phyloP scores from a whole-genome alignment of 2,888 invertebrate genomes.

The Uloborus plumipes region DNA sequence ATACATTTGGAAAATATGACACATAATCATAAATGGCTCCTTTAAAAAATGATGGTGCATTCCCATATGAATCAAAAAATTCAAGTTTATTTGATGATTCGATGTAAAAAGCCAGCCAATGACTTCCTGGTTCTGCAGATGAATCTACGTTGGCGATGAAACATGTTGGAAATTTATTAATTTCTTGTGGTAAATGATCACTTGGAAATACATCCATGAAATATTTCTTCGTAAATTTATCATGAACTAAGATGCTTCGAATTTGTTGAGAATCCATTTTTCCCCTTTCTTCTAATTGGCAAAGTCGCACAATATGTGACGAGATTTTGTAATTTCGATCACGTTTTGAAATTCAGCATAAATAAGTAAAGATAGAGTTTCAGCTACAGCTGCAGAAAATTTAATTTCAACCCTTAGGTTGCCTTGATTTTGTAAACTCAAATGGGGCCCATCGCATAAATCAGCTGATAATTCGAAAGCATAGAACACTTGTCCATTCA shows the following conservation, averaged over 20 bases:
- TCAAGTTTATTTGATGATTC: neutral
- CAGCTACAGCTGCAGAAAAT: slow-evolving; percentile 1
- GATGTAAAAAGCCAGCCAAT: slow-evolving; percentile 7
- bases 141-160: neutral
- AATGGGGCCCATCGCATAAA: slow-evolving; percentile 7
- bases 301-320: slow-evolving; percentile 17
- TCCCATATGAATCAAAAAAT: neutral
- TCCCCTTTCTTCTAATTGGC: slow-evolving; percentile 27
- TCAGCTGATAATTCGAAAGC: slow-evolving; percentile 35
- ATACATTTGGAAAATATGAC: neutral
- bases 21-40: neutral
- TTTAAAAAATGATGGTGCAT: neutral
- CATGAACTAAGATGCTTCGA: neutral
- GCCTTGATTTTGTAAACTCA: slow-evolving; percentile 17
- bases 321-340: too few species aligned
- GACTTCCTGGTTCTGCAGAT: neutral
- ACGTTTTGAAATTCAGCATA: slow-evolving; percentile 36
- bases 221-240: neutral
- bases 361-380: slow-evolving; percentile 15
- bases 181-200: slow-evolving; percentile 12
- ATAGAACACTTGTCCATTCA: slow-evolving; percentile 10
- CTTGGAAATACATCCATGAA: slow-evolving; percentile 28
- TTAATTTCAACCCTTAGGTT: slow-evolving; percentile 28
- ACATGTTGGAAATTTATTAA: neutral
- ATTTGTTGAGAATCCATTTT: slow-evolving; percentile 23